Conservation (phyloP, 1,140 invertebrate species). For the Drosophila orosa region DNA sequence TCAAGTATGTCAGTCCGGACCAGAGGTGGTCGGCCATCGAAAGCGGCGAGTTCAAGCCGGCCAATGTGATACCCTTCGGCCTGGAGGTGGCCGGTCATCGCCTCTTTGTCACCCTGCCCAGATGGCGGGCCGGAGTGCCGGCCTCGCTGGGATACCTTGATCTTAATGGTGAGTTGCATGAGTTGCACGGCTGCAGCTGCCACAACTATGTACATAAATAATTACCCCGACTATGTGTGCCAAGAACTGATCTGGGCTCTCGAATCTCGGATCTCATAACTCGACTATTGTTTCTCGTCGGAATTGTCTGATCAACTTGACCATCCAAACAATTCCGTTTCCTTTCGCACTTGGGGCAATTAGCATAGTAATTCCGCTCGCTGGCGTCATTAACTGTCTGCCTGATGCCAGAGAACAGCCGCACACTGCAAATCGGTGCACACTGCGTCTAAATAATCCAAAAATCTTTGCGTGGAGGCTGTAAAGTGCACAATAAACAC, state of each 20-base stretch:
- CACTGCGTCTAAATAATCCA: neutral
- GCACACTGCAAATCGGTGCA: constrained; percentile 21
- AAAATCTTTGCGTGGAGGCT: constrained; percentile 2
- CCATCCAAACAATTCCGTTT: constrained; percentile 50
- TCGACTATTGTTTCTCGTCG: constrained; percentile 48
- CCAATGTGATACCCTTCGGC: constrained; percentile 89
- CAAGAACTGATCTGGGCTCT: constrained; percentile 46
- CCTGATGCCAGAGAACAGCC: constrained; percentile 13
- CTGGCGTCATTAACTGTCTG: constrained; percentile 44
- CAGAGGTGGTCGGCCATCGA: constrained; percentile 86
- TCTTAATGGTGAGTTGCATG: constrained; percentile 87
- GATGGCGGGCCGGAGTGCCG: constrained; percentile 90
- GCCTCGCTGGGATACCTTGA: constrained; percentile 90
- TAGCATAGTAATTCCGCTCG: constrained; percentile 41
- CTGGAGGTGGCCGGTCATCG: constrained; percentile 88
- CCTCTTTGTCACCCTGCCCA: constrained; percentile 89
- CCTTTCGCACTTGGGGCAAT: constrained; percentile 43
- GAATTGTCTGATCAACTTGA: constrained; percentile 28
- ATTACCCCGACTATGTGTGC: constrained; percentile 46
- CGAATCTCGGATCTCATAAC: constrained; percentile 27
- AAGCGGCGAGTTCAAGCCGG: constrained; percentile 86
- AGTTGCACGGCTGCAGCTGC: constrained; percentile 41
- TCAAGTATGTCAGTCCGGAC: constrained; percentile 86
- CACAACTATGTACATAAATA: constrained; percentile 30
- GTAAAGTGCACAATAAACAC: constrained; percentile 18